These are phyloP conservation scores for Polyommatus icarus DNA, from an alignment of 2,888 invertebrate genomes.

Conservation along the genomic window DNA sequence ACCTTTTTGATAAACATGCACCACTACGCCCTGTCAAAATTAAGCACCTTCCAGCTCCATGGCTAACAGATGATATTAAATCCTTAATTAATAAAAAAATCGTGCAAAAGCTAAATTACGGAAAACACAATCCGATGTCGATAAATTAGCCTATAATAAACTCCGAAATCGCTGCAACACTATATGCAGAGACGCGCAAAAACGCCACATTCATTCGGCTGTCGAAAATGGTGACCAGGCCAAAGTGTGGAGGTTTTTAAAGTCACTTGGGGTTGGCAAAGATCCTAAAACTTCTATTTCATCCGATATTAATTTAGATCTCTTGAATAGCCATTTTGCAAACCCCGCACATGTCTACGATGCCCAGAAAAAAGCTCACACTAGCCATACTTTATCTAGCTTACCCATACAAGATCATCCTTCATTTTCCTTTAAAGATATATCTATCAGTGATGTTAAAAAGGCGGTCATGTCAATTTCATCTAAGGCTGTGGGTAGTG, in stretches of 20 bases:
- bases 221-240: conserved; percentile 1
- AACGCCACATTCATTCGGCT: neutral
- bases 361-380: neutral
- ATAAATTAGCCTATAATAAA: neutral
- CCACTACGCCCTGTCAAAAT: neutral
- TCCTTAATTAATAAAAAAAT: conserved; percentile 4
- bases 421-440: no score
- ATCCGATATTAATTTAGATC: neutral
- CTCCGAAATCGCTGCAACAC: neutral
- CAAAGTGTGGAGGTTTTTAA: neutral
- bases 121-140: neutral
- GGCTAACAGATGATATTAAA: conserved; percentile 1
- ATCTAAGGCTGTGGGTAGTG: no score
- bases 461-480: no score
- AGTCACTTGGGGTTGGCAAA: neutral
- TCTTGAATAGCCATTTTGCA: neutral
- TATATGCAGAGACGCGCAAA: neutral
- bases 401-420: neutral
- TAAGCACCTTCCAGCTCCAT: neutral
- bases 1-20: neutral
- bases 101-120: conserved; percentile 22
- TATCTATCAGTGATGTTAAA: no score
- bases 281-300: neutral
- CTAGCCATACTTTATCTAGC: neutral
- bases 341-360: neutral